These are phyloP conservation scores for Pelecanoides urinatrix DNA, from an alignment of 2,113 vertebrate genomes.

Conservation along the genomic window DNA sequence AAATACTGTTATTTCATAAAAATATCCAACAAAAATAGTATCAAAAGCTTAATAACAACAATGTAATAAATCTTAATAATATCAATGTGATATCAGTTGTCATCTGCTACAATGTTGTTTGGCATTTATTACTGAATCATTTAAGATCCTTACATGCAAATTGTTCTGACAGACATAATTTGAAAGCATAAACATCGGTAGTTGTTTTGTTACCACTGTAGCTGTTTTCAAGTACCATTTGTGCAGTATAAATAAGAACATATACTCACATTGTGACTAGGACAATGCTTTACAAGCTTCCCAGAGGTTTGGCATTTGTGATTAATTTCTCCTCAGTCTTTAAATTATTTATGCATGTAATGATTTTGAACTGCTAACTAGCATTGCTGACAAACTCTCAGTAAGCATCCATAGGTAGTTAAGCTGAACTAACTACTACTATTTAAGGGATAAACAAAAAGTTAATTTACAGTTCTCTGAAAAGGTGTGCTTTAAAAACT, in stretches of 20 bases:
- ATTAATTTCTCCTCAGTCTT: background rate
- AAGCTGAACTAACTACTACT: background rate
- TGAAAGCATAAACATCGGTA: constrained; percentile 23
- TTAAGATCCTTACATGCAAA: constrained; percentile 1
- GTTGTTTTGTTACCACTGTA: background rate
- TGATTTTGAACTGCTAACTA: background rate
- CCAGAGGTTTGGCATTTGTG: background rate
- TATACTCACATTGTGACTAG: background rate
- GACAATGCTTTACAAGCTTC: background rate
- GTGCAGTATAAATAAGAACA: background rate
- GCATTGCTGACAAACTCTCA: background rate
- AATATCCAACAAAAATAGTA: background rate
- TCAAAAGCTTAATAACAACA: background rate
- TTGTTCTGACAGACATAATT: constrained; percentile 9
- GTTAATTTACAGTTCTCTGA: background rate
- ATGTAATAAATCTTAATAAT: background rate
- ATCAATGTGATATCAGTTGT: background rate
- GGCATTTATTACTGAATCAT: background rate
- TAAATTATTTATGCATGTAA: background rate
- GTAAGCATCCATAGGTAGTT: background rate
- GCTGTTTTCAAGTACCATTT: background rate
- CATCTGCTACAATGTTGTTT: background rate
- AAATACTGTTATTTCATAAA: background rate
- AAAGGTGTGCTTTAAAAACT: background rate
- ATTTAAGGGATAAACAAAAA: background rate